phyloP scores from a whole-genome alignment of 2,888 invertebrate genomes.

The Autographa gamma region DNA sequence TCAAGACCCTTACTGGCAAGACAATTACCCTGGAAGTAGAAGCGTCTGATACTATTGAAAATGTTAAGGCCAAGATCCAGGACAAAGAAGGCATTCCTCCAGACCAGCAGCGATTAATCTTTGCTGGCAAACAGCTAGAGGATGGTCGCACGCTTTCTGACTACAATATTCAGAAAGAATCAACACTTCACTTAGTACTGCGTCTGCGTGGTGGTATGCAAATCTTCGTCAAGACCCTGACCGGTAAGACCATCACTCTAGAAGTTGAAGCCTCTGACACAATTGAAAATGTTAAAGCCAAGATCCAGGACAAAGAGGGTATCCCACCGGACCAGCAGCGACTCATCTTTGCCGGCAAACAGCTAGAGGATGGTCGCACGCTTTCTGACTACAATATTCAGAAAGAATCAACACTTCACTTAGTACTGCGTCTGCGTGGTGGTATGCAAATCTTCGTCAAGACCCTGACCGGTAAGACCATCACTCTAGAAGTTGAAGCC shows the following conservation, averaged over 20 bases:
- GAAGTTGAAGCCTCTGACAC: constrained; percentile 70
- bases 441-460: constrained; percentile 71
- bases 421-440: constrained; percentile 60
- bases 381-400: constrained; percentile 65
- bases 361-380: constrained; percentile 68
- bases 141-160: constrained; percentile 62
- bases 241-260: constrained; percentile 65
- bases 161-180: constrained; percentile 68
- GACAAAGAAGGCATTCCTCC: constrained; percentile 66
- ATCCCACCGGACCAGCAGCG: constrained; percentile 71
- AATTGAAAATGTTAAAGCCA: constrained; percentile 70
- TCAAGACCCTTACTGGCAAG: constrained; percentile 62
- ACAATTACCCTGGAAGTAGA: constrained; percentile 62
- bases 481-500: constrained; percentile 44
- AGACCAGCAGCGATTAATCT: constrained; percentile 67
- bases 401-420: constrained; percentile 71
- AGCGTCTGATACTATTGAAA: constrained; percentile 57
- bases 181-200: constrained; percentile 61
- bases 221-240: constrained; percentile 64
- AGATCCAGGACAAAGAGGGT: constrained; percentile 69
- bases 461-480: constrained; percentile 52
- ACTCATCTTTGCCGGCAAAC: constrained; percentile 69
- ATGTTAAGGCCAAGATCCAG: constrained; percentile 58
- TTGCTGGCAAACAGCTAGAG: constrained; percentile 66
- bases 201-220: constrained; percentile 67